Evolutionary conservation across 2,888 invertebrate genomes (phyloP), one percentile per base, ranked within the genome.

Genomic region (Gari tellinella): DNA sequence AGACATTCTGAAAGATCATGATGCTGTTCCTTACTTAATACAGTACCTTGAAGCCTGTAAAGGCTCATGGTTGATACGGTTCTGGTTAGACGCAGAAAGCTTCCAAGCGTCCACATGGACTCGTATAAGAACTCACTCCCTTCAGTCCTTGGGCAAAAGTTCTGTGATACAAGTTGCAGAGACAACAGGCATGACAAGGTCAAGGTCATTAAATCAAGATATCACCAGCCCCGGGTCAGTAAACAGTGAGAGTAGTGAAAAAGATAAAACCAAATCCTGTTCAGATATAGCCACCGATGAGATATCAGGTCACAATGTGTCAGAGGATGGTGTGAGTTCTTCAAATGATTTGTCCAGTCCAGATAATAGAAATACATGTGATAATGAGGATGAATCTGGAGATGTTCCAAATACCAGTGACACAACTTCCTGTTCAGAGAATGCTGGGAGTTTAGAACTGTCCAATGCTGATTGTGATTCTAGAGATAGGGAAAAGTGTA

Each of bases 1-100:
- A 69, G 95, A 97, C 87, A 94, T 96, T 80, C 93, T 98, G 17
- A 92, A 94, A 26, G 96, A 97, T 91, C 95, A 95, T 90, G 95
- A 95, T 89, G 96, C 96, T 64, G 93, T 97, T 26, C 95, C 95
- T 52, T 96, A 96, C 92, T 96, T 97, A 90, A 94, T 96, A 63
- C 96, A 97, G 87, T 98, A 95, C 92, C 94, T 98, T 94, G 96
- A 97, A 87, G 93, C 94, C n/a, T 94, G 94, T 37, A 77, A 77
- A 65, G 85, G 89, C 1, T 94, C 94, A 66, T 88, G 91, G 61
- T 81, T 92, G 40, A 88, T 93, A 64, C 90, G 92, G 73, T 93
- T 93, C 84, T 93, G 93, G 92, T 86, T 93, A 63, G 93, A 93
- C 82, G 92, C 92, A 7, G 91, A 93, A 57, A 92, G 93, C 68